phyloP scores from a whole-genome alignment of 2,888 invertebrate genomes.

The Nematopogon swammerdamellus region DNA sequence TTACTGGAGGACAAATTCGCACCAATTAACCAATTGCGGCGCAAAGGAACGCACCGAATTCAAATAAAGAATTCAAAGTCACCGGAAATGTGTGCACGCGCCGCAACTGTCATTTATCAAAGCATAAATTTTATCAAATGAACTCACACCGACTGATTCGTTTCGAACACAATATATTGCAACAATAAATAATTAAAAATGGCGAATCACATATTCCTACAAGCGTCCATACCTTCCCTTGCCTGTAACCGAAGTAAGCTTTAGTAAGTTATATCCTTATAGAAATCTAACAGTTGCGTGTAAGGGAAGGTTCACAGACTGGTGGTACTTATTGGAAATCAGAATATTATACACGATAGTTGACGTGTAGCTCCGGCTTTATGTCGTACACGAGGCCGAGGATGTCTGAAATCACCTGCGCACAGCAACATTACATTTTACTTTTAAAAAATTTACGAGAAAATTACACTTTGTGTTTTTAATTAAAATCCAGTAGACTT shows the following conservation, averaged over 20 bases:
- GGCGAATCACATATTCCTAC: background rate
- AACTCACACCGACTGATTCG: background rate
- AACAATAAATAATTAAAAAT: background rate
- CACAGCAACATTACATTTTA: constrained; percentile 16
- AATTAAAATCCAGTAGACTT: no score
- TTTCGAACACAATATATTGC: background rate
- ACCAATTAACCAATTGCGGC: no score
- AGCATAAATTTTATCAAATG: background rate
- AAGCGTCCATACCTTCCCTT: background rate
- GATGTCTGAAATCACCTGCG: constrained; percentile 74
- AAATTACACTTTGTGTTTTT: no score
- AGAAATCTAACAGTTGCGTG: no score
- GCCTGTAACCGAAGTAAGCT: background rate
- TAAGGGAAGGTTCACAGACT: background rate
- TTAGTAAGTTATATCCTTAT: no score
- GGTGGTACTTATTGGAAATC: background rate
- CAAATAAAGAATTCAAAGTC: no score
- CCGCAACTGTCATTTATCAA: no score
- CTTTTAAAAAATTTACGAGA: background rate
- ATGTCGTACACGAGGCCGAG: constrained; percentile 87
- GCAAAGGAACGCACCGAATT: no score
- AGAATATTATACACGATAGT: constrained; percentile 56
- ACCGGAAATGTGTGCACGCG: no score
- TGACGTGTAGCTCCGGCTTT: constrained; percentile 89
- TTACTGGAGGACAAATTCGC: no score